These are phyloP conservation scores for Drosophila auraria DNA, from an alignment of 1,140 invertebrate genomes.

Conservation along the genomic window DNA sequence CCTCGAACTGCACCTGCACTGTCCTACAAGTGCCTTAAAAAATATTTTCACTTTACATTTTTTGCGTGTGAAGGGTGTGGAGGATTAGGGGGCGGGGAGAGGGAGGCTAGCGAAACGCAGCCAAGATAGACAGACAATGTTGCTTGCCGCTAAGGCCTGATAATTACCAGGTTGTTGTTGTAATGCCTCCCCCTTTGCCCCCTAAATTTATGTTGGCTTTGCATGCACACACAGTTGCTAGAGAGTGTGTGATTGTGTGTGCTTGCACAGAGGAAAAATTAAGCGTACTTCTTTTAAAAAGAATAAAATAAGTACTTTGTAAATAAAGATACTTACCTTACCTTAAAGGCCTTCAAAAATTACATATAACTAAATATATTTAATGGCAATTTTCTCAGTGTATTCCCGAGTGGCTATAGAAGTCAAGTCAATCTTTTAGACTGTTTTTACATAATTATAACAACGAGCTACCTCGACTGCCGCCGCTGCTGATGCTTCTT, in stretches of 20 bases:
- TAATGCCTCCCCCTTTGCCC: constrained; percentile 10
- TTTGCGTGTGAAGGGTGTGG: constrained; percentile 67
- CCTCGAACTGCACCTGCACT: neutral
- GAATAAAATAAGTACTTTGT: too few species aligned
- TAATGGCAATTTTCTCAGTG: neutral
- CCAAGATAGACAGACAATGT: constrained; percentile 76
- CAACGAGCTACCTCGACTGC: constrained; percentile 55
- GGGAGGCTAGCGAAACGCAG: constrained; percentile 23
- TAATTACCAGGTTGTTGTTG: constrained; percentile 76
- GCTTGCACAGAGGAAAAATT: neutral
- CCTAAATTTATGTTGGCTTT: constrained; percentile 76
- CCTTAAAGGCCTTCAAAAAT: too few species aligned
- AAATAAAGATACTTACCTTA: too few species aligned
- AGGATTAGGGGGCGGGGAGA: constrained; percentile 10
- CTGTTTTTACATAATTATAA: constrained; percentile 83
- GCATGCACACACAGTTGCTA: constrained; percentile 56
- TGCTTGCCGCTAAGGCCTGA: constrained; percentile 75
- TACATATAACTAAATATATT: too few species aligned
- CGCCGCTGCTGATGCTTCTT: constrained; percentile 49
- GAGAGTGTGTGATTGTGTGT: constrained; percentile 12
- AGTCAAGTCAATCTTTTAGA: constrained; percentile 81
- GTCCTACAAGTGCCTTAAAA: constrained; percentile 65
- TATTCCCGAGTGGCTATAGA: constrained; percentile 40
- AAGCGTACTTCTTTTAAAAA: too few species aligned
- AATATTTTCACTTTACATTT: constrained; percentile 77